Evolutionary conservation across 1,140 invertebrate genomes (phyloP), one percentile per base, ranked within the genome.

Genomic region (Trachymyrmex septentrionalis): DNA sequence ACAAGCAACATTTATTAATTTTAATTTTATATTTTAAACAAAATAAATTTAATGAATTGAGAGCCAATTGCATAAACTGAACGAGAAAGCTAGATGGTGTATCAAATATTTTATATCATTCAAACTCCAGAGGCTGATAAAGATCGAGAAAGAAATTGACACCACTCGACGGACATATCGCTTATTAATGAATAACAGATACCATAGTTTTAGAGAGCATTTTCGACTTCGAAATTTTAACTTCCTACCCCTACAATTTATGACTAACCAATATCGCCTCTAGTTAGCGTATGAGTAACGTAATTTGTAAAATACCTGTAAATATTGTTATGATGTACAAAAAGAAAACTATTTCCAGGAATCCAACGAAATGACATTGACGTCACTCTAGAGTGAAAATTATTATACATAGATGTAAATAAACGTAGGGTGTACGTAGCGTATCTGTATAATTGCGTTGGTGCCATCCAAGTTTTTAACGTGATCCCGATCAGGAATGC

Each of bases 241-340:
- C 86, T 91, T 88, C 85, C 81, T 88, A 90, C 76, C 71, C 81
- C n/a, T 91, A 91, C 69, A 57, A 80, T 90, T 87, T 87, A 88
- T 61, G 88, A 92, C 86, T 92, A 93, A 92, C 73, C 88, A 87
- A 88, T 89, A 90, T 91, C 87, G 86, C 78, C 82, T 44, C 38
- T 91, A 92, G 91, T 81, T 90, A 88, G 75, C 61, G 81, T 90
- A 90, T 66, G 64, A 91, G 88, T 91, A 92, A 86, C 86, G 85
- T 92, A 91, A 92, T 88, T 91, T 94, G 94, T 94, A 94, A 89
- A 93, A 92, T 94, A 92, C 81, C 87, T 94, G 94, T 94, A 94
- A 94, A 94, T 94, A 94, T 93, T 93, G 93, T 94, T 94, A 84
- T 92, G 88, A 92, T 94, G 93, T 94, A 94, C 93, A 94, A 94